A percentile compares a stretch with the other conserved stretches of the same genome.
These are phyloP conservation scores for Molossus alvarezi DNA, from an alignment of 2,797 vertebrate species.

Conservation along the genomic window DNA sequence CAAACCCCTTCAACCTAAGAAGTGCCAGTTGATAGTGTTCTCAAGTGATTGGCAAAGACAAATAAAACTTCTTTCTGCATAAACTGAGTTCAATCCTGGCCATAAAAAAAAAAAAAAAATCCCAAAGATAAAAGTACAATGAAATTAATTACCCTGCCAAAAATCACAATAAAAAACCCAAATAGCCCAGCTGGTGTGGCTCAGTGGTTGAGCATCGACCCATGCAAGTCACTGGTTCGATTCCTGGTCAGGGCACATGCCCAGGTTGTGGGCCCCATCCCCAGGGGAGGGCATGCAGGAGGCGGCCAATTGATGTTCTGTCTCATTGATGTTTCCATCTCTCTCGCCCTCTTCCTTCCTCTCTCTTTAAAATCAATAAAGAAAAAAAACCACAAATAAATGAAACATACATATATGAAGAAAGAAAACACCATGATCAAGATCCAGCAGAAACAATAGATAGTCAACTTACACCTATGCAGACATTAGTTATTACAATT, in stretches of 20 bases:
- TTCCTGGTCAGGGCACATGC: too few species aligned
- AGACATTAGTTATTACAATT: background rate
- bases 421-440: background rate
- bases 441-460: background rate
- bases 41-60: background rate
- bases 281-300: too few species aligned
- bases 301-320: too few species aligned
- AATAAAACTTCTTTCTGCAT: slow-evolving; percentile 7
- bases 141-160: background rate
- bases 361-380: too few species aligned
- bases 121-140: background rate
- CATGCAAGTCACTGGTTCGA: too few species aligned
- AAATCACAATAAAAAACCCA: background rate
- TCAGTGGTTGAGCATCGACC: too few species aligned
- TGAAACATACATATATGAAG: background rate
- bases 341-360: too few species aligned
- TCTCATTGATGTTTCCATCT: too few species aligned
- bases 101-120: slow-evolving; percentile 15
- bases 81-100: background rate
- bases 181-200: background rate
- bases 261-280: too few species aligned
- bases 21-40: background rate
- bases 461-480: background rate
- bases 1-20: background rate
- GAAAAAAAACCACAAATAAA: background rate